Conservation (phyloP, 2,888 invertebrate genomes). For the Entomobrya proxima region DNA sequence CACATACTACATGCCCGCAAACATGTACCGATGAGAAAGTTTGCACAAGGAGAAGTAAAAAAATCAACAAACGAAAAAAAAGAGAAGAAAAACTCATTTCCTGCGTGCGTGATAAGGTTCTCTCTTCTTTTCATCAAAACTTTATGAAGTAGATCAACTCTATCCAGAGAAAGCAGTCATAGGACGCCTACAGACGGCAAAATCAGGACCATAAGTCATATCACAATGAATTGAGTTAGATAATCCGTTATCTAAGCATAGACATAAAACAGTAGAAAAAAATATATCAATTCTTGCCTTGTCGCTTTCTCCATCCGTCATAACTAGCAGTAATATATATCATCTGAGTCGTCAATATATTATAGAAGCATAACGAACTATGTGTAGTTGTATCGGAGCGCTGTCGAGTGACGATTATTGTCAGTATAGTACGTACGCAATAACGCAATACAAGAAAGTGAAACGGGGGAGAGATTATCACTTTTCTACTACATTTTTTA, state of each 20-base stretch:
- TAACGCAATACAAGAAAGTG: too few relatives aligned
- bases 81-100: conserved; percentile 1
- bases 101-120: not conserved
- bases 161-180: not conserved
- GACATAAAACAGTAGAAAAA: too few relatives aligned
- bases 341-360: too few relatives aligned
- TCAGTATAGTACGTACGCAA: too few relatives aligned
- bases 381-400: too few relatives aligned
- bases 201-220: not conserved
- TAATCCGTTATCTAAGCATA: not conserved
- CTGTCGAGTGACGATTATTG: too few relatives aligned
- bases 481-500: not conserved
- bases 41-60: not conserved
- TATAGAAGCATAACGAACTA: too few relatives aligned
- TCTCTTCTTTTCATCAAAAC: not conserved
- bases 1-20: not conserved
- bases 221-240: not conserved
- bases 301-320: too few relatives aligned
- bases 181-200: not conserved
- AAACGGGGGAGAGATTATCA: not conserved
- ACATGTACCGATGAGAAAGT: not conserved
- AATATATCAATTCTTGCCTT: too few relatives aligned
- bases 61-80: not conserved
- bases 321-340: too few relatives aligned
- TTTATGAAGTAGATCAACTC: conserved; percentile 9